Conservation (phyloP, 2,113 vertebrate genomes). For the Oenanthe melanoleuca region DNA sequence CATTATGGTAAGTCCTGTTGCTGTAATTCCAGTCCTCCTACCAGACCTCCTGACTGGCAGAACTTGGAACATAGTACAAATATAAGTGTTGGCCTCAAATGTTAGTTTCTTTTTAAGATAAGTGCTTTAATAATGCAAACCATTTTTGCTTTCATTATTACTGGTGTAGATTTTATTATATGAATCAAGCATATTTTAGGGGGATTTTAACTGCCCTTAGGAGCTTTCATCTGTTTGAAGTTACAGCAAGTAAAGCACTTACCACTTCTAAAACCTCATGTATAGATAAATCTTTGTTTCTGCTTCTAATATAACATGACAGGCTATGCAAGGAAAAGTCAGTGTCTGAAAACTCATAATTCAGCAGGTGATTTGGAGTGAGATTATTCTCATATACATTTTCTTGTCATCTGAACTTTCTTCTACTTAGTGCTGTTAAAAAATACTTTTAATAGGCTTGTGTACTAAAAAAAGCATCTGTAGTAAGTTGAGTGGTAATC, state of each 20-base stretch:
- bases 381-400: not conserved
- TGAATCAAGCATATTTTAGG: not conserved
- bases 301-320: not conserved
- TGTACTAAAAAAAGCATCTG: not conserved
- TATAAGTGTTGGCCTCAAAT: not conserved
- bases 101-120: not conserved
- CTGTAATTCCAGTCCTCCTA: not conserved
- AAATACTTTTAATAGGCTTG: not conserved
- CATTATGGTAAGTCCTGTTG: not conserved
- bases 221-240: not conserved
- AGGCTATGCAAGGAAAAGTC: not conserved
- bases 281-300: not conserved
- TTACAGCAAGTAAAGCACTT: not conserved
- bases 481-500: not conserved
- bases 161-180: not conserved
- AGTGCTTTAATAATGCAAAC: slow-evolving; percentile 21
- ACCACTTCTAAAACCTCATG: not conserved
- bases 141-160: not conserved
- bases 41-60: not conserved
- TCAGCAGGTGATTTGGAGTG: not conserved
- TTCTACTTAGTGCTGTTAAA: not conserved
- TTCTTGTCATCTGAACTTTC: not conserved
- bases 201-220: not conserved
- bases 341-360: not conserved
- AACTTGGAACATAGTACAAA: not conserved